Evolutionary conservation across 2,797 vertebrate genomes (phyloP), one percentile per base, ranked within the genome.

Genomic region (Anguilla anguilla): DNA sequence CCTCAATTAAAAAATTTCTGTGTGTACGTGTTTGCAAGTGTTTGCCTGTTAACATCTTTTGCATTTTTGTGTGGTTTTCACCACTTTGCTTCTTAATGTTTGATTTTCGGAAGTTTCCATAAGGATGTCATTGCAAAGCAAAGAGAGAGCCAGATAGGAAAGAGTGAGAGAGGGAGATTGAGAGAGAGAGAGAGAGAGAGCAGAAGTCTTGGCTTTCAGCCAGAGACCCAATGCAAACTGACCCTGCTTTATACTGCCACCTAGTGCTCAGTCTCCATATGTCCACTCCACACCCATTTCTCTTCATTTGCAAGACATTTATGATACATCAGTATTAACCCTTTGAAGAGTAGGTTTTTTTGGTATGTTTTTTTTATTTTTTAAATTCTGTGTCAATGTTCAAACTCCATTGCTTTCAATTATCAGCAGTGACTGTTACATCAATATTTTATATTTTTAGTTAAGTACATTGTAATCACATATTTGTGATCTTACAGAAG

Each of bases 191-290:
- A 81, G 39, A 64, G 53, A 88, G 67, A 69, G 57, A 39, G 69
- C 51, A 39, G 83, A 85, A 31, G 49, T 67, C 19, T 88, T 72
- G 83, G 64, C 64, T 85, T 25, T 15, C 64, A 59, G 87, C 51
- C 25, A n/a, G 46, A 87, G 51, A 74, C 67, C 49, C 55, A 43
- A 61, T 61, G 77, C 22, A 49, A 69, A 22, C 67, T 88, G 84
- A 49, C 51, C 25, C 87, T 85, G 87, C 87, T 88, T 85, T 55
- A 82, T 49, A 88, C 87, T 85, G 87, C 87, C 87, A 88, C 84
- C 87, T 88, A 88, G 87, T 88, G 87, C 69, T n/a, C 31, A 10
- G n/a, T 51, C 1, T 43, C 55, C 28, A 77, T 6, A 49, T 55
- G 28, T 79, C 51, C 72, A 28, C 61, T 31, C 28, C 43, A 43